Base-by-base conservation (phyloP, 2,888 invertebrate species). In the Acrobasis suavella region DNA sequence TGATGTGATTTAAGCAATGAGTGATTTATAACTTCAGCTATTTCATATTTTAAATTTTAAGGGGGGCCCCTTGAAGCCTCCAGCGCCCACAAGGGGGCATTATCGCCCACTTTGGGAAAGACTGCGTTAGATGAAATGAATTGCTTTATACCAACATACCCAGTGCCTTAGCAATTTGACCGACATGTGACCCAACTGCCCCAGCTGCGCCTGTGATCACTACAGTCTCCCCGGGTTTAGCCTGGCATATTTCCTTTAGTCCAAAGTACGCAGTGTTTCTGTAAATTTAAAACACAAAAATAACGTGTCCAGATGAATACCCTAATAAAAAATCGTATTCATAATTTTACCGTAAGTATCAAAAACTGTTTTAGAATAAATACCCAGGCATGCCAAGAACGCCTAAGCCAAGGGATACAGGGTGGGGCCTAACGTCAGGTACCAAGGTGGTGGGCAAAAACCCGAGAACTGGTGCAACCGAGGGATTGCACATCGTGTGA, bases 181-280 rank as follows among this genome's bases (percentile, higher is more conserved):
- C 96, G 37, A 96, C 96, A 58, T 95, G 93, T 64, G 94, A 95
- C 8, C 96, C 97, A 14, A 96, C 96, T 49, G 96, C 96, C 16
- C 96, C 96, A 22, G 95, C 96, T 14, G 96, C 96, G 7, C 95
- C 95, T 38, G 94, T 95, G 1, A 97, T 94, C 1, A 95, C 94
- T 14, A 96, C 93, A 0, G 95, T 95, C 82, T 97, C 96, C 10
- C 95, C 96, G 6, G 92, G 71, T 83, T 96, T 95, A 2, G 96
- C 96, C 65, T 94, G 81, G 68, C 96, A 96, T 64, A 96, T 86
- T 70, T 96, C 95, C 67, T 95, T 82, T 12, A 96, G 86, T 0
- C 96, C 96, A 85, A 96, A 96, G 75, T 95, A 95, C 0, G 96
- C 96, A 2, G 96, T 95, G 72, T 94, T 94, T 22, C 96, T 96